Percentiles rank a stretch among this genome's conserved stretches.
Conservation (phyloP, 2,888 invertebrate species). For the Mesorhabditis sp. region DNA sequence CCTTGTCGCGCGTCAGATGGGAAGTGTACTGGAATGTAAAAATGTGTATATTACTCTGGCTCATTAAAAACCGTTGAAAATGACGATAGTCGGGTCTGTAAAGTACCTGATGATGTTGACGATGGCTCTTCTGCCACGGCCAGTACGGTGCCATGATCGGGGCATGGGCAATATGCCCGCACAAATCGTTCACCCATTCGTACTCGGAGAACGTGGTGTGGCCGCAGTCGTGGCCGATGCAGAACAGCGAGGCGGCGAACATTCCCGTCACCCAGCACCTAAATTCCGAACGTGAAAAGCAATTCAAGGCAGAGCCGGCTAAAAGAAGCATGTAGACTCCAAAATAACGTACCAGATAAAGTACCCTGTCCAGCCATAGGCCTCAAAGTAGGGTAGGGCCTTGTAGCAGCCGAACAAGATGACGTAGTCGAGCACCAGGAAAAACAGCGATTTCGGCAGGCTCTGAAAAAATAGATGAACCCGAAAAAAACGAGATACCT, state of each 20-base stretch:
- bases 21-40: slow-evolving; percentile 37
- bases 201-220: slow-evolving; percentile 47
- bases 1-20: slow-evolving; percentile 46
- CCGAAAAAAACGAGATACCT: slow-evolving; percentile 37
- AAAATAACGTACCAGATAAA: slow-evolving; percentile 29
- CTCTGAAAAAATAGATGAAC: background rate
- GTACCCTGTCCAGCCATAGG: slow-evolving; percentile 46
- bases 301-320: background rate
- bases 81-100: background rate
- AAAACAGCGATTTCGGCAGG: slow-evolving; percentile 2
- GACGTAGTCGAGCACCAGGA: slow-evolving; percentile 31
- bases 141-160: slow-evolving; percentile 47
- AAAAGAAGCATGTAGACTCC: background rate
- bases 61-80: background rate
- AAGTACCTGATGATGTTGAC: slow-evolving; percentile 35
- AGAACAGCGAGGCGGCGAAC: slow-evolving; percentile 41
- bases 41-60: background rate
- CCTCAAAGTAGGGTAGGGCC: slow-evolving; percentile 42
- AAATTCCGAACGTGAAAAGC: background rate
- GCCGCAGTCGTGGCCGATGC: slow-evolving; percentile 49
- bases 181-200: slow-evolving; percentile 46
- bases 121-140: slow-evolving; percentile 51
- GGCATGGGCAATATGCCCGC: slow-evolving; percentile 48
- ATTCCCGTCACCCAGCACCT: slow-evolving; percentile 48
- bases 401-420: slow-evolving; percentile 42